These are phyloP conservation scores for Altica lythri DNA, from an alignment of 2,888 invertebrate genomes.

Conservation along the genomic window DNA sequence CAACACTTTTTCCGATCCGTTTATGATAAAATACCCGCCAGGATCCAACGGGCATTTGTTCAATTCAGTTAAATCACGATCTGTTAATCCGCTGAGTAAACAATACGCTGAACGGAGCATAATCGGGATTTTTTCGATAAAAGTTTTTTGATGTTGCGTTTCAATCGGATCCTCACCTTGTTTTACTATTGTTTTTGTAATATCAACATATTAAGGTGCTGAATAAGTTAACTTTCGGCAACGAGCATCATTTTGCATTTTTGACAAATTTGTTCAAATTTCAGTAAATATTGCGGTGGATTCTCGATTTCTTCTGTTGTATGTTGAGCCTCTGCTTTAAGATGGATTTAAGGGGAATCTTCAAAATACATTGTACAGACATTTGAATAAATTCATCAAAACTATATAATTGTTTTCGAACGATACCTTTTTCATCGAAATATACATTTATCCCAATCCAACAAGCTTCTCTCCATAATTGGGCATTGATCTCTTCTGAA, in stretches of 20 bases:
- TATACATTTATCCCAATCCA: constrained; percentile 99
- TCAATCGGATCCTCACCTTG: constrained; percentile 90
- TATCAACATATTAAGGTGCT: constrained; percentile 98
- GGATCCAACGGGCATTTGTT: constrained; percentile 99
- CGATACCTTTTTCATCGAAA: constrained; percentile 99
- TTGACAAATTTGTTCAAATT: constrained; percentile 99
- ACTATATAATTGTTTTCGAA: constrained; percentile 97
- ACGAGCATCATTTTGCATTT: constrained; percentile 99
- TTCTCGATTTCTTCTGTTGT: constrained; percentile 90
- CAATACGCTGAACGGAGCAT: constrained; percentile 99
- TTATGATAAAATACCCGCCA: constrained; percentile 99
- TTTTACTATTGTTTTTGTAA: constrained; percentile 92
- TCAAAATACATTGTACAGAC: constrained; percentile 99
- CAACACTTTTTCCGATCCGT: constrained; percentile 91
- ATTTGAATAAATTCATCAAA: constrained; percentile 99
- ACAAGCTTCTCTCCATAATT: constrained; percentile 99
- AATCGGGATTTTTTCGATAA: constrained; percentile 91
- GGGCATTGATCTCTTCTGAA: constrained; percentile 94
- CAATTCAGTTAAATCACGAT: constrained; percentile 98
- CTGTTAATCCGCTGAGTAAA: constrained; percentile 88
- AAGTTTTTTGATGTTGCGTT: constrained; percentile 76
- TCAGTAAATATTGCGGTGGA: constrained; percentile 88
- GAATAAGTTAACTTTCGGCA: constrained; percentile 97
- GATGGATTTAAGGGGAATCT: constrained; percentile 96
- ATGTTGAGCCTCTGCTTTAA: constrained; percentile 98